Base-by-base conservation (phyloP, 2,797 vertebrate species). In the Ceyx erithaca region DNA sequence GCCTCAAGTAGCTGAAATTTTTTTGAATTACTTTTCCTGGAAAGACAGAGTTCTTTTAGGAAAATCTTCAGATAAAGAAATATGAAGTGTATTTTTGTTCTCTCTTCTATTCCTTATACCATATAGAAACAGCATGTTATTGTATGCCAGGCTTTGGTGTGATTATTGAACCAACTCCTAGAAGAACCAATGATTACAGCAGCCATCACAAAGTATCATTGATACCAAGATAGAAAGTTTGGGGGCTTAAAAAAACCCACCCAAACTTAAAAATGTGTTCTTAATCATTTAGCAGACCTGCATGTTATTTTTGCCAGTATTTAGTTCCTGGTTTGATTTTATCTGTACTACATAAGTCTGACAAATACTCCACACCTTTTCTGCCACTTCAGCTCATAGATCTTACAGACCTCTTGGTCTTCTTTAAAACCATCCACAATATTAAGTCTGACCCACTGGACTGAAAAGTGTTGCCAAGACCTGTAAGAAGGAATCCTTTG, bases 141-240 rank as follows among this genome's bases (percentile, higher is more conserved):
- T 10, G 33, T 37, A 52, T 58, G 21, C 25, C 62, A 64, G 14
- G 9, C 55, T 58, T 18, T 8, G 51, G 75, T 8, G 9, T 9
- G 4, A 20, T 33, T 22, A 35, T 43, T 49, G 26, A 88, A 48
- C 5, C 22, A 61, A 0, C 20, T 81, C 33, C 52, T 28, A 19
- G 8, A 31, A 30, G n/a, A 61, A 35, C n/a, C 11, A 26, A 52
- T 35, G 19, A 10, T 59, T 19, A 28, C 2, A 2, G 17, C 28
- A 30, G 23, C 11, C 25, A 76, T 26, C 61, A 57, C 51, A 23
- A 10, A 13, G 7, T 5, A 25, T n/a, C 55, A 22, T 10, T 23
- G 31, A 52, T 17, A 16, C 1, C 14, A 69, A 67, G 26, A 48
- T 48, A 10, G 0, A 52, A 21, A 1, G 1, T 41, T 19, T 30